phyloP scores from a whole-genome alignment of 1,140 invertebrate genomes.

The Aphaenogaster rudis region DNA sequence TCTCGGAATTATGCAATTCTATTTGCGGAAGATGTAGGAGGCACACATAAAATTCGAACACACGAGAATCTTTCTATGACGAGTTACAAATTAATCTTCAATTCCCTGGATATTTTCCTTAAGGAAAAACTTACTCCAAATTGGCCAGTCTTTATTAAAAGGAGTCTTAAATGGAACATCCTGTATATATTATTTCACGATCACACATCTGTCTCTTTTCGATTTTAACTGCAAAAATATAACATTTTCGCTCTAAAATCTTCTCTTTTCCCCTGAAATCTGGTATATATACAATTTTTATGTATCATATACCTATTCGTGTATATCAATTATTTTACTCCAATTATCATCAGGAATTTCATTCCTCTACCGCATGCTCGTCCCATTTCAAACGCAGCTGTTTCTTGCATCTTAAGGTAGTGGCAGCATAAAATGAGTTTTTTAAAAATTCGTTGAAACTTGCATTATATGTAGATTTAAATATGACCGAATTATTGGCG shows the following conservation, averaged over 20 bases:
- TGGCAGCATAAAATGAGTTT: no score
- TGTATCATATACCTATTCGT: neutral
- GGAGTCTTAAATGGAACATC: no score
- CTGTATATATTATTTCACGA: neutral
- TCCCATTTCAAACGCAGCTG: neutral
- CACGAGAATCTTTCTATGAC: neutral
- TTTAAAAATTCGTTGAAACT: no score
- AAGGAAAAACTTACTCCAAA: neutral
- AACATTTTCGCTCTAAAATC: neutral
- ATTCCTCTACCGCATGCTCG: neutral
- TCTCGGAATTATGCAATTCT: neutral
- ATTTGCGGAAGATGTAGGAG: neutral
- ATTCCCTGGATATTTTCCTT: neutral
- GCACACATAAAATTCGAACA: neutral
- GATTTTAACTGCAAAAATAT: neutral
- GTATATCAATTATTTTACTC: neutral
- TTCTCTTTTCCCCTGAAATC: neutral
- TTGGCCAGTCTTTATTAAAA: neutral
- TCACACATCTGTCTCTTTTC: neutral
- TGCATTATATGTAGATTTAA: no score
- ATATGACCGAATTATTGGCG: no score
- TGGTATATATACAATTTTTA: no score
- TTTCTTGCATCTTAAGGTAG: neutral
- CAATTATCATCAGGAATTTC: neutral
- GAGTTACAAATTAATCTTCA: neutral